These are phyloP conservation scores for Smithornis capensis DNA, from an alignment of 2,113 vertebrate genomes.

Conservation along the genomic window DNA sequence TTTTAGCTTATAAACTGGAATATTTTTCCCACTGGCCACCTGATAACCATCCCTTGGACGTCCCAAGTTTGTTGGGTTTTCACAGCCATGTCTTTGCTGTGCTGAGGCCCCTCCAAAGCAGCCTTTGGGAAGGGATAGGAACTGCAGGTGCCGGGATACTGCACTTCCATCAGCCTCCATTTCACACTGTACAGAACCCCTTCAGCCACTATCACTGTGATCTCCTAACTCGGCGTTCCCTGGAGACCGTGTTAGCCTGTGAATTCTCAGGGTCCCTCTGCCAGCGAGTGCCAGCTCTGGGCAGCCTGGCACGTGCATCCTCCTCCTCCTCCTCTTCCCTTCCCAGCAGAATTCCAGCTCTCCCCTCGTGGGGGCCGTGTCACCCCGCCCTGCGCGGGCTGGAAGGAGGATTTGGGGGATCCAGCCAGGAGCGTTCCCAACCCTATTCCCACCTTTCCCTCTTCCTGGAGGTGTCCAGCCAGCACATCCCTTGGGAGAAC, in stretches of 20 bases:
- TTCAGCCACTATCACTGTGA: conserved; percentile 62
- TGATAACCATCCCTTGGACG: not conserved
- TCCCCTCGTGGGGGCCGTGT: not conserved
- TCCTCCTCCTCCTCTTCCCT: not conserved
- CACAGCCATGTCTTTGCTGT: not conserved
- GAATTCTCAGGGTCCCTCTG: conserved; percentile 68
- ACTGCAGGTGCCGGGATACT: not conserved
- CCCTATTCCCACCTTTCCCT: not conserved
- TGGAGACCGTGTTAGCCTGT: conserved; percentile 38
- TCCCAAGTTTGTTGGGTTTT: not conserved
- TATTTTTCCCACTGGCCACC: not conserved
- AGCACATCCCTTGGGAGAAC: not conserved
- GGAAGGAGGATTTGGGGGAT: not conserved
- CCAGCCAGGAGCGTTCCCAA: not conserved
- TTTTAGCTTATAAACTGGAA: not conserved
- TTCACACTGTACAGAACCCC: conserved; percentile 5
- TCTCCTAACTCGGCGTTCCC: conserved; percentile 46
- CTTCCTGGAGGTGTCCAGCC: not conserved
- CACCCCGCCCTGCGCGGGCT: not conserved
- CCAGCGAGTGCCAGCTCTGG: conserved; percentile 53
- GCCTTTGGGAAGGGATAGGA: not conserved
- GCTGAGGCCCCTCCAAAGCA: not conserved
- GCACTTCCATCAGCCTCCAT: not conserved
- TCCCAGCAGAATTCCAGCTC: not conserved
- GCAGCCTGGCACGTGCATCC: not conserved